Evolutionary conservation across 2,888 invertebrate species (phyloP).

Genomic region (Nomada goodeniana): DNA sequence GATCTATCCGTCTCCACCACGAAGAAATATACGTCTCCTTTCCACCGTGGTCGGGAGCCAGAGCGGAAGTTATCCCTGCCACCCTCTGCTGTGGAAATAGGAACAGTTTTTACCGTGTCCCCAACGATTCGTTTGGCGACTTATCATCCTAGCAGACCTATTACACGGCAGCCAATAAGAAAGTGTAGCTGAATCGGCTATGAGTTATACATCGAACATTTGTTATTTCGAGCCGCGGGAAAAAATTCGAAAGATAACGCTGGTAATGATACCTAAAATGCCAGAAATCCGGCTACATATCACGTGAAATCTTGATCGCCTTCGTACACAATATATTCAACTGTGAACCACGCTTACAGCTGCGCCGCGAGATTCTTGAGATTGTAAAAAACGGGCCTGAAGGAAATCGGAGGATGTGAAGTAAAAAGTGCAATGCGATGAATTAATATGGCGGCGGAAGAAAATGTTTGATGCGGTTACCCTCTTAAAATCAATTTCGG

Average conservation of each 20-base stretch:
- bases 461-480: background rate
- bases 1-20: conserved; percentile 71
- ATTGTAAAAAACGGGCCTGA: too few species aligned
- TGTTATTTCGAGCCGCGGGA: conserved; percentile 20
- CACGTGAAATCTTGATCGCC: background rate
- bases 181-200: conserved; percentile 29
- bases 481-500: background rate
- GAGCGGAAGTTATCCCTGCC: conserved; percentile 64
- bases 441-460: too few species aligned
- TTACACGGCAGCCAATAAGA: conserved; percentile 55
- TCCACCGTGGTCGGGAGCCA: conserved; percentile 43
- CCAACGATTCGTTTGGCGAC: conserved; percentile 54
- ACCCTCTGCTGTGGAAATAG: conserved; percentile 59
- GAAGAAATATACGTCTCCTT: conserved; percentile 60
- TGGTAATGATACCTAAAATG: conserved; percentile 15
- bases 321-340: background rate
- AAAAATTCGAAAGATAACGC: conserved; percentile 24
- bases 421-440: too few species aligned
- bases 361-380: too few species aligned
- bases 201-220: conserved; percentile 54
- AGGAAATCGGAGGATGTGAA: too few species aligned
- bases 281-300: conserved; percentile 4
- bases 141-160: conserved; percentile 59
- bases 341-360: too few species aligned
- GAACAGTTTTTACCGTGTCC: conserved; percentile 66